Evolutionary conservation across 2,797 vertebrate genomes (phyloP).

Genomic region (Poeciliopsis infans): DNA sequence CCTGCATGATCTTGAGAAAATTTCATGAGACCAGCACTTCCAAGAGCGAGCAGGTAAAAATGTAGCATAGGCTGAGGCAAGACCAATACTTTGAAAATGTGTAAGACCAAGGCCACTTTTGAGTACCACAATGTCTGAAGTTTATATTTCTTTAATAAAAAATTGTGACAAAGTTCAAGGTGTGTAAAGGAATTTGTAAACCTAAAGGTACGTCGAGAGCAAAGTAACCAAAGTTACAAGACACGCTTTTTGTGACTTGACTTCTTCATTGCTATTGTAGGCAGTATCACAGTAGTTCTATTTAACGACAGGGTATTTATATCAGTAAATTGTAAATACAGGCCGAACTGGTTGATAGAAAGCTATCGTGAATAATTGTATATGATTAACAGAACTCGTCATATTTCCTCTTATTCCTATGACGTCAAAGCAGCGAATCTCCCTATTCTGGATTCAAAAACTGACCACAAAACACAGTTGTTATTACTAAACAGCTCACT

Average conservation of each 20-base stretch:
- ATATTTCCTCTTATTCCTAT: not conserved
- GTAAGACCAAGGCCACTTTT: not conserved
- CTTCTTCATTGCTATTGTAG: not conserved
- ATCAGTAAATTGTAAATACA: not conserved
- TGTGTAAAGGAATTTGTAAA: not conserved
- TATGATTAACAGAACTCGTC: not conserved
- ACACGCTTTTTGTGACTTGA: not conserved
- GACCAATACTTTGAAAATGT: not conserved
- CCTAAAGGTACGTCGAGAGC: not conserved
- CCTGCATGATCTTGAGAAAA: not conserved
- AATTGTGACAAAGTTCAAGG: not conserved
- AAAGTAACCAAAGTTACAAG: not conserved
- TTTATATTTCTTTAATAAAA: not conserved
- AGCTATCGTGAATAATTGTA: not conserved
- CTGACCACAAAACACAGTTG: not conserved
- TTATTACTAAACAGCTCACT: not conserved
- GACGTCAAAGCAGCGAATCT: not conserved
- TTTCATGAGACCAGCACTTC: not conserved
- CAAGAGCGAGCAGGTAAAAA: not conserved
- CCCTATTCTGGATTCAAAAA: slow-evolving; percentile 8
- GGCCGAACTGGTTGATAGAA: not conserved
- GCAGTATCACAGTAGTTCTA: not conserved
- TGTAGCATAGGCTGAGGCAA: not conserved
- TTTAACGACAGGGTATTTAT: not conserved
- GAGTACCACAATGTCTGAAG: not conserved